A percentile compares a stretch with the other conserved stretches of the same genome.
phyloP scores from a whole-genome alignment of 1,140 invertebrate species.

The Drosophila prosaltans region DNA sequence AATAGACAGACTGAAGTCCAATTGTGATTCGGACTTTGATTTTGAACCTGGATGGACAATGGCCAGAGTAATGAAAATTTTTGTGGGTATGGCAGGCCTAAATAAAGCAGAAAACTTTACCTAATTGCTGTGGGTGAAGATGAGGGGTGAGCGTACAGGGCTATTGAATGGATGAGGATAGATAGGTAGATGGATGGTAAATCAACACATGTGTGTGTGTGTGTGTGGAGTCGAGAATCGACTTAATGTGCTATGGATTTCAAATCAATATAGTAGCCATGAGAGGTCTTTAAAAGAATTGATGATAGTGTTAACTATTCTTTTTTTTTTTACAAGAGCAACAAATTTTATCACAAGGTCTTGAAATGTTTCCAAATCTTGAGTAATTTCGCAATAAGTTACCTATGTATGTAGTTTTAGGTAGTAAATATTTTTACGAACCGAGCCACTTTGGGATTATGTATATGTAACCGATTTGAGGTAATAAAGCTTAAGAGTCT shows the following conservation, averaged over 20 bases:
- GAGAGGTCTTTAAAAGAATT: no score
- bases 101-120: conserved; percentile 7
- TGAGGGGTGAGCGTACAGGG: neutral
- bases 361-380: no score
- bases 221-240: neutral
- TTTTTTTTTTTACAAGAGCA: no score
- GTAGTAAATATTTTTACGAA: no score
- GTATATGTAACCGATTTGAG: no score
- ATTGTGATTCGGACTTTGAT: conserved; percentile 45
- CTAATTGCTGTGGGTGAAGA: conserved; percentile 2
- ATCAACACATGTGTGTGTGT: neutral
- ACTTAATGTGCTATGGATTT: neutral
- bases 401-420: no score
- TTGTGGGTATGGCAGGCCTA: conserved; percentile 10
- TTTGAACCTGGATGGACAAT: conserved; percentile 55
- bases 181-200: conserved; percentile 2
- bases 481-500: no score
- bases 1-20: conserved; percentile 12
- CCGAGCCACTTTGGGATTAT: no score
- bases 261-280: neutral
- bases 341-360: no score
- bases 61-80: conserved; percentile 65
- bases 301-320: no score
- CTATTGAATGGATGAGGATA: neutral
- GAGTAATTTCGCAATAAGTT: no score